Base-by-base conservation (phyloP, 2,888 invertebrate genomes). In the Shargacucullia verbasci region DNA sequence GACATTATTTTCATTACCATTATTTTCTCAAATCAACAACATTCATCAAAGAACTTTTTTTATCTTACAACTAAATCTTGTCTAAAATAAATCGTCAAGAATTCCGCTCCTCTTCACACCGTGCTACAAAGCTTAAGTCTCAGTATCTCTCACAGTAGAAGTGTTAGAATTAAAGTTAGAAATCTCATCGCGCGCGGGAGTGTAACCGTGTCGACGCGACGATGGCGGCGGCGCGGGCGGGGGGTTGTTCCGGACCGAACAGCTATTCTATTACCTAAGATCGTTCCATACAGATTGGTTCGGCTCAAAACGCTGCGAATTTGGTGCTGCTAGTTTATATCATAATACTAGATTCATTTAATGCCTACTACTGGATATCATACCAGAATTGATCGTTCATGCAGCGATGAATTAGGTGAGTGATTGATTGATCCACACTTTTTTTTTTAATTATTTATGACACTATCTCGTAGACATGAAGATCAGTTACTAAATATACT, bases 91-190 rank as follows among this genome's bases (percentile, higher is more conserved):
- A 25, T n/a, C 7, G 7, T 1, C 7, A 9, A 9, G 31, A 14
- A 34, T 0, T 1, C 14, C 25, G 20, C 11, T 38, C 8, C 14
- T 31, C 15, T 27, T 13, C 6, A 7, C 13, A 34, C 11, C 3
- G 9, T 12, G 6, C n/a, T 9, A 6, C n/a, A 20, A n/a, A 29
- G 20, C 29, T 2, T 29, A 12, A 13, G 13, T 8, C 20, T 50
- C 41, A 38, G 35, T 56, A 12, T 12, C 9, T 11, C 15, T 13
- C 20, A 14, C 37, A 12, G 35, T 34, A 47, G 14, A 46, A 47
- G 37, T 48, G 54, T 33, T 40, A 40, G 9, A 50, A 61, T 54
- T 57, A 47, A 50, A 62, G 44, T 58, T 44, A 46, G 39, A 44
- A 66, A 49, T 56, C 52, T 52, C 35, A 45, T 55, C 35, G 44